phyloP scores from a whole-genome alignment of 1,140 invertebrate genomes.

The Bicyclus anynana region DNA sequence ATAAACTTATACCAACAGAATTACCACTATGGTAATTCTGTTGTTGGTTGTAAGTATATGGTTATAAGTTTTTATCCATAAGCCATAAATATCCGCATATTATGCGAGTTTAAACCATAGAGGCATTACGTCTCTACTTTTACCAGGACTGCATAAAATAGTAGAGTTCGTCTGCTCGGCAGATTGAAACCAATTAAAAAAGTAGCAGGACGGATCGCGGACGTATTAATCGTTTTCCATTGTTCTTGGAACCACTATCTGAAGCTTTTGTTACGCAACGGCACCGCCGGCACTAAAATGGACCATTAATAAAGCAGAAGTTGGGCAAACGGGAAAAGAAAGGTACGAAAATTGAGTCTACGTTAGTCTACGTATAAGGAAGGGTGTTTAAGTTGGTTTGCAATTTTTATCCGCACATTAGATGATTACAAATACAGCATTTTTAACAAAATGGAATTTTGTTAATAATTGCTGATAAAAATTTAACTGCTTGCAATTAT shows the following conservation, averaged over 20 bases:
- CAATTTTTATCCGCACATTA: too few species aligned
- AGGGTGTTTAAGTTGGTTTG: not conserved
- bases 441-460: too few species aligned
- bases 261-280: conserved; percentile 49
- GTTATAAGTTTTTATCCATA: too few species aligned
- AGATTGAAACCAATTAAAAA: conserved; percentile 57
- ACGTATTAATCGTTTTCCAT: conserved; percentile 59
- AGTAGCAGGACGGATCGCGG: conserved; percentile 41
- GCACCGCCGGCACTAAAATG: conserved; percentile 48
- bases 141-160: conserved; percentile 22
- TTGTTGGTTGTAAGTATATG: too few species aligned
- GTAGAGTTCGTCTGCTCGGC: conserved; percentile 10
- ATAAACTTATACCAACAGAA: too few species aligned
- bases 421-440: not conserved
- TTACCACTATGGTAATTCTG: too few species aligned
- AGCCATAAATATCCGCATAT: too few species aligned
- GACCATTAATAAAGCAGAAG: conserved; percentile 51
- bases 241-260: conserved; percentile 64
- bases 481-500: too few species aligned
- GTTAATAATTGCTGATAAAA: too few species aligned
- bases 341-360: not conserved
- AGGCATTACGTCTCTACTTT: not conserved
- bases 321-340: conserved; percentile 5
- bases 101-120: too few species aligned
- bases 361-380: not conserved